Conservation (phyloP, 2,888 invertebrate genomes). For the Plagodis pulveraria region DNA sequence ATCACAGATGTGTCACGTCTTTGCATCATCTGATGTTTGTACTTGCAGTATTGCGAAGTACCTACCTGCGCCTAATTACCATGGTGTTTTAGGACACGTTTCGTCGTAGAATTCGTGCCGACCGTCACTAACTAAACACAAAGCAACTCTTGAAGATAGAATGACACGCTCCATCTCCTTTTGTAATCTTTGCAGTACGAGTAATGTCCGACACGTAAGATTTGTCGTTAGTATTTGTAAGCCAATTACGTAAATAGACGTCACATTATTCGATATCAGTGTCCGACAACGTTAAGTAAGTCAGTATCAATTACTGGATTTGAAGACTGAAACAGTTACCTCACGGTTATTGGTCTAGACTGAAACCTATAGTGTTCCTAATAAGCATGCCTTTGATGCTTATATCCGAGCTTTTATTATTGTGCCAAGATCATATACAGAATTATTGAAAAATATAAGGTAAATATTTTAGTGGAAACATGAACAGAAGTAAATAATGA, state of each 20-base stretch:
- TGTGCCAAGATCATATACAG: too few species aligned
- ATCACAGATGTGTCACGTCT: conserved; percentile 1
- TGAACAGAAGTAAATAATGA: neutral
- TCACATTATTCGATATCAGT: conserved; percentile 8
- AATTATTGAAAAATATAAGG: too few species aligned
- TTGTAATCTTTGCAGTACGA: conserved; percentile 49
- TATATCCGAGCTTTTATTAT: too few species aligned
- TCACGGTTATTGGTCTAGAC: too few species aligned
- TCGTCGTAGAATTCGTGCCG: conserved; percentile 29
- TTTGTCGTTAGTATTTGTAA: conserved; percentile 37
- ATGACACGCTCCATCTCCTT: conserved; percentile 53
- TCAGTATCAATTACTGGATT: conserved; percentile 1
- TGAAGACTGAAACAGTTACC: too few species aligned
- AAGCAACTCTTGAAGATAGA: conserved; percentile 40
- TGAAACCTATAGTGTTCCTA: too few species aligned
- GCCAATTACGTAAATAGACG: conserved; percentile 40
- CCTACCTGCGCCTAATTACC: conserved; percentile 8
- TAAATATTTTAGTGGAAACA: too few species aligned
- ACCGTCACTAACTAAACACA: conserved; percentile 15
- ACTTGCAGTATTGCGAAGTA: conserved; percentile 18
- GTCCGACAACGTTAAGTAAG: conserved; percentile 5
- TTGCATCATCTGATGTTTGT: conserved; percentile 14
- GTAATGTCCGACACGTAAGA: conserved; percentile 44
- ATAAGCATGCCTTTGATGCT: too few species aligned
- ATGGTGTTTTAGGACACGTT: conserved; percentile 35